Conservation (phyloP, 2,888 invertebrate species). For the Tanypteryx hageni region DNA sequence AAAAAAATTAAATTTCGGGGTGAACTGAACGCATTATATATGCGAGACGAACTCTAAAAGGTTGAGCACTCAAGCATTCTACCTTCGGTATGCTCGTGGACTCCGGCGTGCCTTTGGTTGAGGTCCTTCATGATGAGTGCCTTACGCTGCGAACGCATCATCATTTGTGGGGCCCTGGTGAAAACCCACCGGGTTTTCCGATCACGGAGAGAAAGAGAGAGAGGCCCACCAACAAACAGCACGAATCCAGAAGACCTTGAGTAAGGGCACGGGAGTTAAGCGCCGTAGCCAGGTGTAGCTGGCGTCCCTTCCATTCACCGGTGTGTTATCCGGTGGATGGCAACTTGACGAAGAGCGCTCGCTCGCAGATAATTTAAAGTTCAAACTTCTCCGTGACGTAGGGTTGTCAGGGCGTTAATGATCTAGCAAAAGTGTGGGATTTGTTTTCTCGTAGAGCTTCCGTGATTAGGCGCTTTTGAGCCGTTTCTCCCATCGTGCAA, state of each 20-base stretch:
- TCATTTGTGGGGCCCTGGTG: neutral
- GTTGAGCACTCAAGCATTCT: too few relatives aligned
- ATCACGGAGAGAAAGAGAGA: neutral
- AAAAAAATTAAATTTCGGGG: too few relatives aligned
- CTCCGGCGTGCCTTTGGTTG: too few relatives aligned
- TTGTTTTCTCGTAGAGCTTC: too few relatives aligned
- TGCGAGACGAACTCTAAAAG: too few relatives aligned
- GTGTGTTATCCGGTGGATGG: neutral
- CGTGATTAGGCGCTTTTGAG: too few relatives aligned
- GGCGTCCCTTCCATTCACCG: neutral
- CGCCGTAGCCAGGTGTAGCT: conserved; percentile 16
- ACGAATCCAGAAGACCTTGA: conserved; percentile 54
- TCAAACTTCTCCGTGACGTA: neutral
- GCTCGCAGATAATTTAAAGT: neutral
- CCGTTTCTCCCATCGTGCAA: too few relatives aligned
- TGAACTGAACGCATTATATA: too few relatives aligned
- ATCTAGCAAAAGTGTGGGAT: too few relatives aligned
- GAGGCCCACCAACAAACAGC: neutral
- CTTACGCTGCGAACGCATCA: neutral
- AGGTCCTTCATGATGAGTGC: too few relatives aligned
- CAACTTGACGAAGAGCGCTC: neutral
- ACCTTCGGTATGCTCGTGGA: too few relatives aligned
- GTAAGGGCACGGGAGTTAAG: conserved; percentile 27
- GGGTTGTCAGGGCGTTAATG: too few relatives aligned
- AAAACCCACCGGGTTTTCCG: conserved; percentile 44